Base-by-base conservation (phyloP, 23 tunicate genomes). In the Aplidium turbinatum region DNA sequence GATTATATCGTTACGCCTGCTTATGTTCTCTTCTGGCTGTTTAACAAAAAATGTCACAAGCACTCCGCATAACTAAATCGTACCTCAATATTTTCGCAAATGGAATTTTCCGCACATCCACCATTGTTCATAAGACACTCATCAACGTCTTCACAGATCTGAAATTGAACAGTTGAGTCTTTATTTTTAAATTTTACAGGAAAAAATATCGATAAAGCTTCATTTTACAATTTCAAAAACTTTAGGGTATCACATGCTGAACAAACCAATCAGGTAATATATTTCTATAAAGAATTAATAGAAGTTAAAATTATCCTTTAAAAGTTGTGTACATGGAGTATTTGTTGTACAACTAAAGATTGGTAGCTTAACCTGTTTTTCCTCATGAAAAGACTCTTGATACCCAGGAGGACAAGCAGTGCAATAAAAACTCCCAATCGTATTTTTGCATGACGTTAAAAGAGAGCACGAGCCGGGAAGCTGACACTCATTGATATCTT, bases 381-480 rank as follows among this genome's bases (percentile, higher is more conserved):
- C 58, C 0, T 5, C 25, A 16, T 65, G 33, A 24, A 23, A 47
- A 0, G 76, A 16, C 77, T 84, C 82, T 22, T 7, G 28, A 60
- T 85, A 85, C 27, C 94, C 94, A 1, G 21, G 25, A 1, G 94
- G 94, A 33, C 94, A 87, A 20, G 86, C 70, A 21, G 72, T 42
- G 76, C 94, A 87, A 40, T 63, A 57, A 42, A 40, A 87, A 18
- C 85, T 55, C 0, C 86, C 94, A 7, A 38, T 38, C 3, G 94
- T 87, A 55, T 87, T 87, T 0, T 67, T 23, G 53, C 94, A 87
- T 38, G 68, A 32, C 0, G 80, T 83, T 40, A 78, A 19, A 39
- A 22, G 1, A 13, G 81, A 80, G 38, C 94, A 79, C n/a, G 80
- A 33, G 0, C 65, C 65, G 7, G 32, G 6, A 1, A 18, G 5